Evolutionary conservation across 2,888 invertebrate genomes (phyloP).

Genomic region (Eupithecia insigniata): DNA sequence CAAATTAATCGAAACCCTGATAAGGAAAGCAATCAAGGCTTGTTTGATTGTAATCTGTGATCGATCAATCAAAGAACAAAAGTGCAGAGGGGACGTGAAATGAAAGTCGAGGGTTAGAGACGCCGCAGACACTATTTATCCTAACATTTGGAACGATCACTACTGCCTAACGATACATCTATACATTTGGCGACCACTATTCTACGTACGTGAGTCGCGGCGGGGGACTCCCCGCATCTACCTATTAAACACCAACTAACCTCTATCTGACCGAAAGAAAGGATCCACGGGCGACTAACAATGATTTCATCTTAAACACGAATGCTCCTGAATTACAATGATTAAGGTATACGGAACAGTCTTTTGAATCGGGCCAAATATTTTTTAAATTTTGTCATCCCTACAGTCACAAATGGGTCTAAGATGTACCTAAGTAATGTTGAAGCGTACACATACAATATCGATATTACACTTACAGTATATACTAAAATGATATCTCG

Average conservation of each 20-base stretch:
- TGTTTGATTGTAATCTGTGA: slow-evolving; percentile 23
- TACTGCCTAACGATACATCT: slow-evolving; percentile 82
- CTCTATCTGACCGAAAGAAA: slow-evolving; percentile 68
- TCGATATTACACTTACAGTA: slow-evolving; percentile 61
- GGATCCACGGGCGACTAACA: slow-evolving; percentile 62
- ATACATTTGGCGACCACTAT: slow-evolving; percentile 83
- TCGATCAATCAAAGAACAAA: slow-evolving; percentile 29
- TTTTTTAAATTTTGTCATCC: slow-evolving; percentile 77
- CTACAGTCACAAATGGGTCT: slow-evolving; percentile 77
- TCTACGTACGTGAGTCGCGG: slow-evolving; percentile 73
- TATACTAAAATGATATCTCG: slow-evolving; percentile 45
- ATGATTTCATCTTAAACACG: slow-evolving; percentile 67
- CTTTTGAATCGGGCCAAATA: slow-evolving; percentile 88
- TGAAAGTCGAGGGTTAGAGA: slow-evolving; percentile 49
- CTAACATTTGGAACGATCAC: slow-evolving; percentile 84
- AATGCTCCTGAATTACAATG: slow-evolving; percentile 73
- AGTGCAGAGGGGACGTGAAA: slow-evolving; percentile 21
- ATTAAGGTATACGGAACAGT: slow-evolving; percentile 88
- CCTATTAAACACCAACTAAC: slow-evolving; percentile 63
- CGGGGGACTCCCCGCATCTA: slow-evolving; percentile 32
- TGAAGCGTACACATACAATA: slow-evolving; percentile 67
- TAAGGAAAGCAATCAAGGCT: slow-evolving; percentile 32
- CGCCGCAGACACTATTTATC: slow-evolving; percentile 72
- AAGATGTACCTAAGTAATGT: slow-evolving; percentile 56
- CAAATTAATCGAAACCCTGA: slow-evolving; percentile 19